These are phyloP conservation scores for Erinaceus europaeus DNA, from an alignment of 2,113 vertebrate species.

Conservation along the genomic window DNA sequence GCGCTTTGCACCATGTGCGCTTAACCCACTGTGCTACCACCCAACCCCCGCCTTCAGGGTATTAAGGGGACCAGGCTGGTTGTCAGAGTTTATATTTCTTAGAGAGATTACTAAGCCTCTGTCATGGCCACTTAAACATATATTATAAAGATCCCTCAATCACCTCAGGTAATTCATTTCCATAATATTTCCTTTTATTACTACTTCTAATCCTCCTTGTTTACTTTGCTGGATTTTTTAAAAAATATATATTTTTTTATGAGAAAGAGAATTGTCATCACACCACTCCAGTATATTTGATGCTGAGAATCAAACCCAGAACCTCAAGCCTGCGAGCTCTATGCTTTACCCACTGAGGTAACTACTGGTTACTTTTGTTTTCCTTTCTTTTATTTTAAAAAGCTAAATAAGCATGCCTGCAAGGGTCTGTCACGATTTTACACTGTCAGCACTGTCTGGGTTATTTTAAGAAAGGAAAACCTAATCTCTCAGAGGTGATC, in stretches of 20 bases:
- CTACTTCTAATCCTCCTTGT: constrained; percentile 32
- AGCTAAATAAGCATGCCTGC: constrained; percentile 20
- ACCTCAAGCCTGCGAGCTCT: too few species aligned
- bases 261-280: too few species aligned
- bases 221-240: too few species aligned
- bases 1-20: too few species aligned
- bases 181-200: background rate
- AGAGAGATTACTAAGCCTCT: background rate
- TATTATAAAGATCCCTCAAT: background rate
- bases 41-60: background rate
- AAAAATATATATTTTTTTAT: too few species aligned
- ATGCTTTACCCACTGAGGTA: too few species aligned
- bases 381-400: background rate
- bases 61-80: background rate
- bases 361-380: too few species aligned
- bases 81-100: background rate
- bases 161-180: constrained; percentile 23
- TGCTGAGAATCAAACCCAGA: too few species aligned
- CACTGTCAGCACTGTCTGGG: constrained; percentile 56
- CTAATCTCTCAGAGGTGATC: constrained; percentile 51
- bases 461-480: constrained; percentile 59
- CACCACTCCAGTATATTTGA: too few species aligned
- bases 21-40: too few species aligned
- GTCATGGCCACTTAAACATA: background rate
- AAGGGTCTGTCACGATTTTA: constrained; percentile 49